phyloP scores from a whole-genome alignment of 2,888 invertebrate species.

The Lochmaea crataegi region DNA sequence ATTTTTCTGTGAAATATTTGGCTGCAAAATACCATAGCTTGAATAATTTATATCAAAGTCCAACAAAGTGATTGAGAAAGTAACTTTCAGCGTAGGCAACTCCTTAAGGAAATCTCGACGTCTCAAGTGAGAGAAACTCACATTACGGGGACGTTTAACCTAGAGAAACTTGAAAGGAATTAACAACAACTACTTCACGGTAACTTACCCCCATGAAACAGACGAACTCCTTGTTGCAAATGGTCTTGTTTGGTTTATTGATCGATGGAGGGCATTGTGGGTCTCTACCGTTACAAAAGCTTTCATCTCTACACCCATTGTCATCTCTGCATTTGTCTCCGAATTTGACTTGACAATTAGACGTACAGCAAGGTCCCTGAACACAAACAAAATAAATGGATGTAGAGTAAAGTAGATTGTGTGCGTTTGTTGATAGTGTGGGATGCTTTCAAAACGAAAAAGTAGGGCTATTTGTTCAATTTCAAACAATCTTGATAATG shows the following conservation, averaged over 20 bases:
- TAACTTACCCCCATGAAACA: slow-evolving; percentile 93
- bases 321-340: slow-evolving; percentile 92
- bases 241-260: slow-evolving; percentile 93
- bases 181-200: slow-evolving; percentile 23
- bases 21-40: not conserved
- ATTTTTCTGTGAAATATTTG: not conserved
- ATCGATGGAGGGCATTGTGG: slow-evolving; percentile 93
- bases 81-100: not conserved
- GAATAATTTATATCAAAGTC: not conserved
- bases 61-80: not conserved
- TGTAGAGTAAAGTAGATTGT: slow-evolving; percentile 23
- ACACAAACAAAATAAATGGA: slow-evolving; percentile 40
- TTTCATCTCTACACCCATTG: slow-evolving; percentile 93
- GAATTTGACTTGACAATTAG: slow-evolving; percentile 84
- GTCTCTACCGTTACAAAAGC: slow-evolving; percentile 90
- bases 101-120: not conserved
- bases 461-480: not conserved
- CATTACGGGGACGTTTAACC: slow-evolving; percentile 11
- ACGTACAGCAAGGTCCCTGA: slow-evolving; percentile 95
- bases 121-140: not conserved
- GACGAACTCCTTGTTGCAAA: slow-evolving; percentile 97
- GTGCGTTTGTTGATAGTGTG: too few species aligned
- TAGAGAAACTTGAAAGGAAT: slow-evolving; percentile 19
- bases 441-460: too few species aligned
- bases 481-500: too few species aligned